Conservation (phyloP, 2,888 invertebrate genomes). For the Agelastica alni region DNA sequence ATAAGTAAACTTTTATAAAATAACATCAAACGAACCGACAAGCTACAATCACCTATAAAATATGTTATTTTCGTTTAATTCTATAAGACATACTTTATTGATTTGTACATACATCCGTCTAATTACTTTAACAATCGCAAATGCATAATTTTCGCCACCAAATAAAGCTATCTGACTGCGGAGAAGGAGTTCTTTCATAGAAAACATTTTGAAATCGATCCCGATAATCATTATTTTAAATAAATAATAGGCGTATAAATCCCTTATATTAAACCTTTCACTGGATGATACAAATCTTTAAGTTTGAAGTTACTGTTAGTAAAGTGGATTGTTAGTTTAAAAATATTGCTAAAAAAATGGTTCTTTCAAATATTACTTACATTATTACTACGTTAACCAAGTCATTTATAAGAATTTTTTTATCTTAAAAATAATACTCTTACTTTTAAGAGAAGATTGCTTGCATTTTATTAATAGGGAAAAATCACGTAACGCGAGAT, state of each 20-base stretch:
- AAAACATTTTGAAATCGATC: not conserved
- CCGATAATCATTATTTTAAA: conserved; percentile 3
- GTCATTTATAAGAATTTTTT: too few species aligned
- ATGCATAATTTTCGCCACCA: conserved; percentile 7
- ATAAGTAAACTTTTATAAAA: too few species aligned
- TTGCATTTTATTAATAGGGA: too few species aligned
- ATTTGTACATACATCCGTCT: not conserved
- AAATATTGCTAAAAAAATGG: not conserved
- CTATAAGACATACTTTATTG: conserved; percentile 4
- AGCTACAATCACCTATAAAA: too few species aligned
- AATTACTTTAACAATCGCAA: conserved; percentile 14
- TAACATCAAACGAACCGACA: too few species aligned
- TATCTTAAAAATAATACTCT: too few species aligned
- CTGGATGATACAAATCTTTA: not conserved
- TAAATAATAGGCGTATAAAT: not conserved
- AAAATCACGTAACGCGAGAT: too few species aligned
- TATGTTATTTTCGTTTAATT: conserved; percentile 11
- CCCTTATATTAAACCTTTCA: conserved; percentile 2
- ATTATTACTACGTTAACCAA: too few species aligned
- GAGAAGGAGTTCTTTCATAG: conserved; percentile 3
- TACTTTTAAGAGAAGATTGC: too few species aligned
- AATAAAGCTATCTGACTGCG: conserved; percentile 14
- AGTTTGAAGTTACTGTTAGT: not conserved
- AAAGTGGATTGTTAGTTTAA: not conserved
- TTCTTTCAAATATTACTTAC: too few species aligned